Evolutionary conservation across 2,888 invertebrate species (phyloP), one percentile per base, ranked within the genome.

Genomic region (Arctia plantaginis): DNA sequence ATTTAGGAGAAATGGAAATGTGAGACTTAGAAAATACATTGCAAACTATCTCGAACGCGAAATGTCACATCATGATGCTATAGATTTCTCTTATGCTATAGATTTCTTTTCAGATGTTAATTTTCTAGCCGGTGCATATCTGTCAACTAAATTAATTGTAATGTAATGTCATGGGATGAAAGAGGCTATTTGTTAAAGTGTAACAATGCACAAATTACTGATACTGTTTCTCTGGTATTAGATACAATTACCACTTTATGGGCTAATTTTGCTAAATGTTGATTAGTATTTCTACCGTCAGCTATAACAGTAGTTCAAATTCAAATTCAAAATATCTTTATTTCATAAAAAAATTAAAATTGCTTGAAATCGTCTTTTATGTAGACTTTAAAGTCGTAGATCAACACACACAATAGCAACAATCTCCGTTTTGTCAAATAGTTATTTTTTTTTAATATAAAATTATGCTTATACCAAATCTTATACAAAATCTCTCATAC

Each of bases 191-290:
- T 97, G 2, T 94, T 97, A 44, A 96, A 95, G 75, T 86, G 85
- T 66, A 78, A 82, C 4, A 80, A 88, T 0, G 87, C 84, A 10
- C 80, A 89, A 55, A 77, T 91, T 18, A 86, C 88, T 23, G 87
- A 90, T 44, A 89, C 87, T 7, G 95, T 94, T 80, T 86, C 83
- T 77, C 75, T 92, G 35, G 91, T 96, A 15, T 90, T 95, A 10
- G 89, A 94, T 39, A 91, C 93, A 41, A 90, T 97, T 84, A 92
- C 95, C n/a, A 88, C 92, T 33, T 90, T 97, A 90, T 97, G 97
- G 97, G 96, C 97, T 0, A 97, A 97, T 83, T 97, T 97, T 88
- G 97, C 97, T 0, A 96, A 96, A 85, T 90, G 89, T 83, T 95
- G 96, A 93, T 96, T 87, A 90, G 92, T 77, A 66, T 62, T 27